Evolutionary conservation across 2,888 invertebrate genomes (phyloP).

Genomic region (Phyllotreta cruciferae): DNA sequence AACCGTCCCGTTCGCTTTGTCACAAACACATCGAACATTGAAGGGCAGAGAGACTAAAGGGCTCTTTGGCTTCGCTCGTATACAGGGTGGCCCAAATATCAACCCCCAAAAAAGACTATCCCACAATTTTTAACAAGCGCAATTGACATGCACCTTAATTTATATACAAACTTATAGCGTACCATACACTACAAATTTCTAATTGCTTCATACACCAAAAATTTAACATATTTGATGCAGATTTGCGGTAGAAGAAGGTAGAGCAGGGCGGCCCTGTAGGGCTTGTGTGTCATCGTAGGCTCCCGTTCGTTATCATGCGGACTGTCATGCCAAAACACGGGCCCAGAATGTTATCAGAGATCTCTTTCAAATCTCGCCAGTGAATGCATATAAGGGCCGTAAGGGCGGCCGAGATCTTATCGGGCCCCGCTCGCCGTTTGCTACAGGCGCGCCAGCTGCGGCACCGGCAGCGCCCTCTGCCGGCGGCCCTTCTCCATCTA

Average conservation of each 20-base stretch:
- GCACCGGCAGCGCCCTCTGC: conserved; percentile 35
- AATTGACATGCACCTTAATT: too few relatives aligned
- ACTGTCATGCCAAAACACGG: conserved; percentile 63
- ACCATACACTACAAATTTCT: too few relatives aligned
- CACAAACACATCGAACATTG: conserved; percentile 35
- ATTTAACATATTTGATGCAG: too few relatives aligned
- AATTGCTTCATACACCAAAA: too few relatives aligned
- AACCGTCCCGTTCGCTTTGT: conserved; percentile 33
- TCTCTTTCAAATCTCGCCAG: conserved; percentile 62
- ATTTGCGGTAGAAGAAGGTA: too few relatives aligned
- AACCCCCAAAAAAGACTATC: conserved; percentile 7
- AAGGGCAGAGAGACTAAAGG: conserved; percentile 43
- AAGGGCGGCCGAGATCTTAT: conserved; percentile 59
- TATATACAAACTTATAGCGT: too few relatives aligned
- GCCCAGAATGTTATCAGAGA: conserved; percentile 62
- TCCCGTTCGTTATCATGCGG: conserved; percentile 59
- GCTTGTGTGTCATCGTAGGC: conserved; percentile 49
- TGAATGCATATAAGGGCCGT: conserved; percentile 61
- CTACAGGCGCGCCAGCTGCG: conserved; percentile 59
- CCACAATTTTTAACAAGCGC: too few relatives aligned
- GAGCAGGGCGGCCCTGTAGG: conserved; percentile 21
- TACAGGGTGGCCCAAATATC: conserved; percentile 24
- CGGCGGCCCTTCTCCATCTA: conserved; percentile 10
- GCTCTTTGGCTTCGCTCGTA: conserved; percentile 41
- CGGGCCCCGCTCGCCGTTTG: conserved; percentile 50